phyloP scores from a whole-genome alignment of 2,888 invertebrate genomes.

The Steinernema hermaphroditum region DNA sequence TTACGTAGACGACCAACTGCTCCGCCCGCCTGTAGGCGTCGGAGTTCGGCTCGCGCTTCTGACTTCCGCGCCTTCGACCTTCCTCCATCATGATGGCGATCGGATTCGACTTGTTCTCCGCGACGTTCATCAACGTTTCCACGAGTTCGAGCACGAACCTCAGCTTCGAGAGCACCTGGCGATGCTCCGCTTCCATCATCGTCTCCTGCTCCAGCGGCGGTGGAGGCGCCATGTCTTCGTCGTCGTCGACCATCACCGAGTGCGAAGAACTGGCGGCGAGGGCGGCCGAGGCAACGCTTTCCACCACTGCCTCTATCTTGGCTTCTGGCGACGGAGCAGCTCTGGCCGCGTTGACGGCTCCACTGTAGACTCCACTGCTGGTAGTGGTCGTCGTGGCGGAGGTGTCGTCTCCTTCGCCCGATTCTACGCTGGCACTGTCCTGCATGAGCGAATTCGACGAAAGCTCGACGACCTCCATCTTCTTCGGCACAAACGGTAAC shows the following conservation, averaged over 20 bases:
- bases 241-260: slow-evolving; percentile 35
- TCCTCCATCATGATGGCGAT: slow-evolving; percentile 61
- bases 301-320: neutral
- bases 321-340: neutral
- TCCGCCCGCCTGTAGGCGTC: slow-evolving; percentile 73
- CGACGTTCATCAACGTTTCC: slow-evolving; percentile 84
- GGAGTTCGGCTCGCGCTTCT: slow-evolving; percentile 69
- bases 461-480: neutral
- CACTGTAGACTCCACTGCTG: slow-evolving; percentile 43
- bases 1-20: slow-evolving; percentile 82
- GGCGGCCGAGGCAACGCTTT: neutral
- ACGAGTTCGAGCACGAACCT: slow-evolving; percentile 94
- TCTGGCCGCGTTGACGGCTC: neutral
- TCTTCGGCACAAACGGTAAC: slow-evolving; percentile 11
- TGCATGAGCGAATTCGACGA: slow-evolving; percentile 11
- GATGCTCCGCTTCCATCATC: slow-evolving; percentile 76
- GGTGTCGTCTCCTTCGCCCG: slow-evolving; percentile 13
- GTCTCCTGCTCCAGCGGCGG: slow-evolving; percentile 94
- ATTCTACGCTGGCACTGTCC: slow-evolving; percentile 2
- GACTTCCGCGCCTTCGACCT: slow-evolving; percentile 30
- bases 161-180: slow-evolving; percentile 80
- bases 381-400: slow-evolving; percentile 41
- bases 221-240: slow-evolving; percentile 67
- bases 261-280: neutral
- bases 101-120: slow-evolving; percentile 69